Evolutionary conservation across 2,113 vertebrate species (phyloP), one percentile per base, ranked within the genome.

Genomic region (Ochotona curzoniae): DNA sequence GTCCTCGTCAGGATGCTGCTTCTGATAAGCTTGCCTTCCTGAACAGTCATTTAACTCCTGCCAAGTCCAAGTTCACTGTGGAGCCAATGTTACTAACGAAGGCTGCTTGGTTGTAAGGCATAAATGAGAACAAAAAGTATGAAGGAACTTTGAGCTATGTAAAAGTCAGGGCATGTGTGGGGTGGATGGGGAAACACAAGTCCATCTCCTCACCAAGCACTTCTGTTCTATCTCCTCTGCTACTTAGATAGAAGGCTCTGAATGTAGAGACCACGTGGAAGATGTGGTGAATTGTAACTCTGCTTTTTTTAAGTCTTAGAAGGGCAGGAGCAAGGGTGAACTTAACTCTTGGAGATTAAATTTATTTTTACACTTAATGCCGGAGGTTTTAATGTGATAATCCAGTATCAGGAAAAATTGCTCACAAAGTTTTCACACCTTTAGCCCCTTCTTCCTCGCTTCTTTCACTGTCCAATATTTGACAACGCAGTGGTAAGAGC

Each of bases 261-360:
- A 23, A 20, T 2, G 8, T 3, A 30, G 14, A 14, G 35, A 32
- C 13, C 69, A 28, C 2, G 0, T 3, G 32, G 9, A 32, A 38
- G 12, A 0, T 4, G 14, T 0, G 8, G 20, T 35, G 2, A 51
- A 1, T 47, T 0, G 21, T 11, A 8, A 44, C 1, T 28, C 1
- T 20, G 17, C 44, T 75, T 78, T 57, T 91, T 83, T 25, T 70
- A 71, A 25, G 30, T 32, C 38, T 23, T 63, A 32, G 63, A 30
- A 90, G 49, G 32, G 30, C 18, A 83, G 47, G 63, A 86, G 51
- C 15, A 7, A 90, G 70, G 67, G 44, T 74, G 17, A 32, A 25
- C 54, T 64, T 64, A 51, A 69, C 63, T 57, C 1, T 15, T 32
- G 8, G 57, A 38, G 47, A 69, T 89, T 49, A 28, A 82, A 49